phyloP scores from a whole-genome alignment of 1,140 invertebrate species.

The Cylas formicarius region DNA sequence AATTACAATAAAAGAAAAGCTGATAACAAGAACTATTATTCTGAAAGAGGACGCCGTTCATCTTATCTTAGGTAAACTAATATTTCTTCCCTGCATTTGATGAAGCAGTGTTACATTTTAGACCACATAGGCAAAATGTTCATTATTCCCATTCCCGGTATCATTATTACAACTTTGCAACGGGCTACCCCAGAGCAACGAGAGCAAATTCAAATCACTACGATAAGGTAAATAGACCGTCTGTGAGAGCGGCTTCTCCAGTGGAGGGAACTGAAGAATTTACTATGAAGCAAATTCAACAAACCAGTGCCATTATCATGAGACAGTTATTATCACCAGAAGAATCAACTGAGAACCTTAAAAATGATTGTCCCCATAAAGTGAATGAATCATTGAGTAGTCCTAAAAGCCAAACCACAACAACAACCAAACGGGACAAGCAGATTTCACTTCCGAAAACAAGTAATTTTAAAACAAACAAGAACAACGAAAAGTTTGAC shows the following conservation, averaged over 20 bases:
- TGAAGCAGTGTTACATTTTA: no score
- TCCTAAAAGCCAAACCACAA: slow-evolving; percentile 7
- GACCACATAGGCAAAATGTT: no score
- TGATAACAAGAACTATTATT: no score
- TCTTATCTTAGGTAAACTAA: no score
- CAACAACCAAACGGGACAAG: slow-evolving; percentile 4
- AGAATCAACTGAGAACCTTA: slow-evolving; percentile 6
- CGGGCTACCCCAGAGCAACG: no score
- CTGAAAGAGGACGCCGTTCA: no score
- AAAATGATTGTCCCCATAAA: not conserved
- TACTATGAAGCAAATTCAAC: slow-evolving; percentile 28
- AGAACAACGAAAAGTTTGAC: slow-evolving; percentile 13
- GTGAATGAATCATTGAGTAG: not conserved
- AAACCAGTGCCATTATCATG: slow-evolving; percentile 35
- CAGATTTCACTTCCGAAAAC: slow-evolving; percentile 1
- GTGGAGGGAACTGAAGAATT: slow-evolving; percentile 33
- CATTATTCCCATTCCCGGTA: no score
- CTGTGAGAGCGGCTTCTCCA: slow-evolving; percentile 25
- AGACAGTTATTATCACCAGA: slow-evolving; percentile 27
- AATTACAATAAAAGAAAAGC: no score
- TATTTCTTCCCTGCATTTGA: no score
- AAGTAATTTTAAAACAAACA: slow-evolving; percentile 8
- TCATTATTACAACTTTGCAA: no score
- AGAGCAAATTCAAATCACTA: no score
- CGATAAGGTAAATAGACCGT: no score